phyloP scores from a whole-genome alignment of 2,888 invertebrate genomes.

The Antitype chi region DNA sequence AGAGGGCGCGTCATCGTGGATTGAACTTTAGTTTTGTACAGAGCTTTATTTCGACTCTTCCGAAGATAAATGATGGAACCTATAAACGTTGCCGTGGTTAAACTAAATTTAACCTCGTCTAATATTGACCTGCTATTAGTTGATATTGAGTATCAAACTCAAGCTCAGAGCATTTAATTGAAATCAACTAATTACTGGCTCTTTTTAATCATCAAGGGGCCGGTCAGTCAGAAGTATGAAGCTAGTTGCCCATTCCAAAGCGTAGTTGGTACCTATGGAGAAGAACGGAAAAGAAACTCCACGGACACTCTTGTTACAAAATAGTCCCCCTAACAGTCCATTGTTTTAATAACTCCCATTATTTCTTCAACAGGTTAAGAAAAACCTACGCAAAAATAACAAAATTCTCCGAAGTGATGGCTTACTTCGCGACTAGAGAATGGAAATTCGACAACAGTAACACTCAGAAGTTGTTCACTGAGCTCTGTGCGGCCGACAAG shows the following conservation, averaged over 20 bases:
- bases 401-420: constrained; percentile 92
- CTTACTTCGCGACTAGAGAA: constrained; percentile 93
- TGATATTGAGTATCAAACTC: too few species aligned
- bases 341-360: neutral
- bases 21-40: neutral
- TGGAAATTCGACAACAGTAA: constrained; percentile 93
- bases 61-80: neutral
- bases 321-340: neutral
- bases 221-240: too few species aligned
- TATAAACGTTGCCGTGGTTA: neutral
- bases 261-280: too few species aligned
- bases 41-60: neutral
- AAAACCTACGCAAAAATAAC: constrained; percentile 94
- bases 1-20: too few species aligned
- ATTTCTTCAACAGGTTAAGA: constrained; percentile 91
- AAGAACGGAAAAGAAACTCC: too few species aligned
- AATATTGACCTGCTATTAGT: neutral
- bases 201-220: too few species aligned
- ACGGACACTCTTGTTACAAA: too few species aligned
- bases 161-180: too few species aligned
- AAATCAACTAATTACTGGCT: too few species aligned
- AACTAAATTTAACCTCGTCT: neutral
- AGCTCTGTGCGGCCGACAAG: constrained; percentile 90
- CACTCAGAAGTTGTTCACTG: constrained; percentile 88
- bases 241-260: too few species aligned